Base-by-base conservation (phyloP, 2,797 vertebrate species). In the Hapalemur alaotrensis region DNA sequence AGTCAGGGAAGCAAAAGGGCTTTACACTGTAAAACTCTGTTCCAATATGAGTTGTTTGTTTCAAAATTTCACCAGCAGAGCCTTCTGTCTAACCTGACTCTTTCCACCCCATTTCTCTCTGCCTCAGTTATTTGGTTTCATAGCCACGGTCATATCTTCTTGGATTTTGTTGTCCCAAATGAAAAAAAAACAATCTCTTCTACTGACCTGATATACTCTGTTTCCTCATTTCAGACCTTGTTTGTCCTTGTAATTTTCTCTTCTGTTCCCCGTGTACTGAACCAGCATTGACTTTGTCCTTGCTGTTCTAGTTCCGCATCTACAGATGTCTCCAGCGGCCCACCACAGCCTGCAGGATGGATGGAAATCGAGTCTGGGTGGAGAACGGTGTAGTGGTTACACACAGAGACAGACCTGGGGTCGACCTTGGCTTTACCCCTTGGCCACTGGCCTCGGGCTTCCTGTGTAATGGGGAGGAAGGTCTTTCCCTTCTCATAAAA, bases 21-120 rank as follows among this genome's bases (percentile, higher is more conserved):
- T 50, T 25, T 5, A 30, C 2, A 6, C 72, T 38, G 57, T 25
- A 7, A 52, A 11, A 18, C 18, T 61, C 38, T 13, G 3, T 1
- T 0, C 30, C 8, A 1, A 0, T 2, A 1, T 10, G 4, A 22
- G 14, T 15, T 41, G 20, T 25, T 41, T 7, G 72, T 32, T 54
- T 76, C 41, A 25, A 43, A 25, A 7, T 50, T 12, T 15, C 17
- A 4, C 10, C 32, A 17, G 86, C 38, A 63, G 82, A 38, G 2
- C 11, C 6, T 63, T 76, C 57, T 14, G 5, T n/a, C 30, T 28
- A 22, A 3, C 5, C 28, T 41, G 1, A 1, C 20, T 4, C 25
- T 54, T 14, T 25, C 75, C 6, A 50, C 6, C 12, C 30, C 5
- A 1, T 59, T n/a, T 54, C 81, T 61, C 13, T 67, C 83, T 73